Base-by-base conservation (phyloP, 2,113 vertebrate species). In the Onychorhynchus coronatus region DNA sequence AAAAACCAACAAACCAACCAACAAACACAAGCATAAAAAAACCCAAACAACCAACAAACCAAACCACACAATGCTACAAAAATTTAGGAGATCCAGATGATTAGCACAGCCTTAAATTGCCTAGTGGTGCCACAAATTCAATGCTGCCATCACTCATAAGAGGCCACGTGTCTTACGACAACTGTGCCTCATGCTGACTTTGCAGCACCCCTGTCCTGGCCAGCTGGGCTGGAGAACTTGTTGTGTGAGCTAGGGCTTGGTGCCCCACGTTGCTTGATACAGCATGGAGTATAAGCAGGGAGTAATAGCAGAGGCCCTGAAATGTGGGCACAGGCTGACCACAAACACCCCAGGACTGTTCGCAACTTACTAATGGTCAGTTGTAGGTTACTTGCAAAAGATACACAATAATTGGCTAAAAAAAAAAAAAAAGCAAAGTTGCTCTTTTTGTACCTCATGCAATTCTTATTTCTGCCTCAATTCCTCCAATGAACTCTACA, bases 331-430 rank as follows among this genome's bases (percentile, higher is more conserved):
- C 11, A 37, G 33, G 35, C 18, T 70, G 44, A 30, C 39, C 12
- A 27, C 12, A 61, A 27, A 47, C 41, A 52, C 9, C 8, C 20
- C 46, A 65, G 63, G 35, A 12, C 49, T 49, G 27, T 15, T 44
- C 0, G 0, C 31, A 44, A 3, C 21, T 49, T 31, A 3, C 13
- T 25, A 52, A 58, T 24, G 47, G 20, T 22, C 49, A 58, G 6
- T 2, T 47, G 21, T 42, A 39, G 56, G 66, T 27, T 67, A 53
- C 5, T n/a, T 70, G 18, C 14, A 66, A 70, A 76, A 50, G 19
- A 65, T 5, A 70, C 1, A 70, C 3, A 61, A 50, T 28, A 49
- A 65, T 9, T 42, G 3, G 5, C 5, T 28, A 31, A 53, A 44
- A 17, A 22, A 16, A 6, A 8, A 31, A 52, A 15, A 46, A 27